Percentiles rank a stretch among this genome's conserved stretches.
These are phyloP conservation scores for Odontamblyopus lacepedii DNA, from an alignment of 2,797 vertebrate genomes.

Conservation along the genomic window DNA sequence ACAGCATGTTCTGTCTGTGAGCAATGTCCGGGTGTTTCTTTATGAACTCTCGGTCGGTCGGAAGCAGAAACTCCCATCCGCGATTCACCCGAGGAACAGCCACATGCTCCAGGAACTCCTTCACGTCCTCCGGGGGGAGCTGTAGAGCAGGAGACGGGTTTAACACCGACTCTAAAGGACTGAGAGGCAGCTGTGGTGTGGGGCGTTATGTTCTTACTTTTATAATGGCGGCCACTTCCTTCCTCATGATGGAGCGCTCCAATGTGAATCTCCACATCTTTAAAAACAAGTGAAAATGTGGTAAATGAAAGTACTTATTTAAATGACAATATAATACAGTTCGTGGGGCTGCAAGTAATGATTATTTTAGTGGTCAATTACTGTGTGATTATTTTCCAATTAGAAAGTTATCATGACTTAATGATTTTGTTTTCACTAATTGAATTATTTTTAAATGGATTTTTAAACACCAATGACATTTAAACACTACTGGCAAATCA, in stretches of 20 bases:
- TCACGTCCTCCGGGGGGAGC: slow-evolving; percentile 97
- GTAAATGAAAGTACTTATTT: too few relatives aligned
- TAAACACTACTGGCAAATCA: too few relatives aligned
- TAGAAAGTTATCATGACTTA: too few relatives aligned
- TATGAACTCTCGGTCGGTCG: slow-evolving; percentile 88
- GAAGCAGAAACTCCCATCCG: slow-evolving; percentile 96
- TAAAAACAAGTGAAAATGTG: not conserved
- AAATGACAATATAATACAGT: too few relatives aligned
- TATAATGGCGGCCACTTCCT: slow-evolving; percentile 88
- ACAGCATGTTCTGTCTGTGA: slow-evolving; percentile 97
- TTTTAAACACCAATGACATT: too few relatives aligned
- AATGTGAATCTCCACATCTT: slow-evolving; percentile 98
- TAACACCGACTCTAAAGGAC: not conserved
- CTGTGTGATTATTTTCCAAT: too few relatives aligned
- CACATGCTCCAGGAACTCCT: slow-evolving; percentile 97
- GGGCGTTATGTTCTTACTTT: slow-evolving; percentile 78
- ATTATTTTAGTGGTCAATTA: too few relatives aligned
- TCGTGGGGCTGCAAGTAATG: too few relatives aligned
- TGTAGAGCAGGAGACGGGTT: slow-evolving; percentile 44
- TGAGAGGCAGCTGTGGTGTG: not conserved
- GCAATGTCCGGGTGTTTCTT: slow-evolving; percentile 95
- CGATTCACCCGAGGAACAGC: slow-evolving; percentile 88
- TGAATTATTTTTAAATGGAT: too few relatives aligned
- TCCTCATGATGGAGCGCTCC: slow-evolving; percentile 92
- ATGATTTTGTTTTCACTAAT: too few relatives aligned